Percentiles rank a stretch among this genome's conserved stretches.
Conservation (phyloP, 1,140 invertebrate species). For the Ruditapes philippinarum region DNA sequence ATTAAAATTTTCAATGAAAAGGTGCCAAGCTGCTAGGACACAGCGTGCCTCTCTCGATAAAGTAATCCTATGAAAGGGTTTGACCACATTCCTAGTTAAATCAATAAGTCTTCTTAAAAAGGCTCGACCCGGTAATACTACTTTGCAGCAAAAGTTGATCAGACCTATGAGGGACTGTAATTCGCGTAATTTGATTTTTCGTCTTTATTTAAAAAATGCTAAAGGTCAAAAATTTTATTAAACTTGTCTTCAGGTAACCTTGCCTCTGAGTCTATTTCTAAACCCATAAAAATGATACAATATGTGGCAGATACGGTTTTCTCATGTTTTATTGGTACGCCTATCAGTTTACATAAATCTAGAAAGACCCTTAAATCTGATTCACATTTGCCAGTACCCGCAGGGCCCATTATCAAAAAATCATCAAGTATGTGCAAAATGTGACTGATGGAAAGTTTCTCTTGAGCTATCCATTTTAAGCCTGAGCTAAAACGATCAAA, state of each 20-base stretch:
- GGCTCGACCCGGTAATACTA: conserved; percentile 43
- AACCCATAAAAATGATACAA: background rate
- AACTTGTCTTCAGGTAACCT: background rate
- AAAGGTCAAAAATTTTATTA: background rate
- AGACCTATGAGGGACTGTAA: conserved; percentile 54
- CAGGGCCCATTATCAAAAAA: conserved; percentile 6
- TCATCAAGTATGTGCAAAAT: conserved; percentile 35
- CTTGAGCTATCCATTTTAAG: background rate
- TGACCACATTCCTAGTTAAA: conserved; percentile 38
- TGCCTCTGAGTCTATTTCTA: background rate
- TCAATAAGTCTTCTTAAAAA: conserved; percentile 55
- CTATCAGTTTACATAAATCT: background rate
- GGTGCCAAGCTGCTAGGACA: conserved; percentile 9
- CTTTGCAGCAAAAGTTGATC: conserved; percentile 54
- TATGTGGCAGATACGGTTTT: background rate
- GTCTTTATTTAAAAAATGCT: background rate
- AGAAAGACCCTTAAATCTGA: background rate
- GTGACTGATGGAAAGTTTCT: background rate
- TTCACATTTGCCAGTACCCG: background rate
- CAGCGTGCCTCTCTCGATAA: background rate
- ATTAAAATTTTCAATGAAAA: conserved; percentile 43
- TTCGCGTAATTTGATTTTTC: conserved; percentile 1
- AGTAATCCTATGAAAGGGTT: conserved; percentile 51
- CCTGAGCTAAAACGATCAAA: conserved; percentile 48
- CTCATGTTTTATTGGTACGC: conserved; percentile 12